A percentile compares a stretch with the other conserved stretches of the same genome.
phyloP scores from a whole-genome alignment of 2,797 vertebrate genomes.

The Naso thynnoides region DNA sequence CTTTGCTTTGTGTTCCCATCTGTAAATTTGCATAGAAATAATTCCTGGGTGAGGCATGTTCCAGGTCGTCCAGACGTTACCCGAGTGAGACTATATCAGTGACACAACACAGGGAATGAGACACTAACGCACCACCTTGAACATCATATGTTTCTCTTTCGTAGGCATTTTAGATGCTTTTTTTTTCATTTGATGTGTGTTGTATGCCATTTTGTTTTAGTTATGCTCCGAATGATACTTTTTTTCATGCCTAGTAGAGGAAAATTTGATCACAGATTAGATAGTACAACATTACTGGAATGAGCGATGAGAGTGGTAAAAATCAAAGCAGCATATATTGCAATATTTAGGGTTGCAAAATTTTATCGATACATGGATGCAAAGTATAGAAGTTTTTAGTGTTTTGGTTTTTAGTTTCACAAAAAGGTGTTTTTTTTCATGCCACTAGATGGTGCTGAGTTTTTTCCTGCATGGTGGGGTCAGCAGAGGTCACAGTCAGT shows the following conservation, averaged over 20 bases:
- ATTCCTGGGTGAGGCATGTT: conserved; percentile 52
- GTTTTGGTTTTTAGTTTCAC: no score
- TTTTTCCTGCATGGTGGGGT: no score
- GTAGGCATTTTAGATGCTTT: conserved; percentile 10
- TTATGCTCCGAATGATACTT: background rate
- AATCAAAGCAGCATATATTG: no score
- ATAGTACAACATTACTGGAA: background rate
- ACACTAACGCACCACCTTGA: background rate
- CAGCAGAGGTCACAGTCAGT: no score
- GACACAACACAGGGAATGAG: conserved; percentile 14
- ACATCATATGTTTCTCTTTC: background rate
- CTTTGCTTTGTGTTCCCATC: conserved; percentile 49
- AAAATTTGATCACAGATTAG: conserved; percentile 4
- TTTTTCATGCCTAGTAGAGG: conserved; percentile 15
- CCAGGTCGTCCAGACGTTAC: conserved; percentile 34
- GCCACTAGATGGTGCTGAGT: no score
- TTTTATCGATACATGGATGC: no score
- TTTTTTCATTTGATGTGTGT: background rate
- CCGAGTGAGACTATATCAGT: conserved; percentile 16
- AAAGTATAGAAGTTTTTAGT: no score
- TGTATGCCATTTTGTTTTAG: background rate
- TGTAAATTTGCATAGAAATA: conserved; percentile 62
- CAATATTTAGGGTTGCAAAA: no score
- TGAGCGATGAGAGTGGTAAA: no score
- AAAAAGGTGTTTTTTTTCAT: no score